Evolutionary conservation across 2,113 vertebrate genomes (phyloP), one percentile per base, ranked within the genome.

Genomic region (Silurus meridionalis): DNA sequence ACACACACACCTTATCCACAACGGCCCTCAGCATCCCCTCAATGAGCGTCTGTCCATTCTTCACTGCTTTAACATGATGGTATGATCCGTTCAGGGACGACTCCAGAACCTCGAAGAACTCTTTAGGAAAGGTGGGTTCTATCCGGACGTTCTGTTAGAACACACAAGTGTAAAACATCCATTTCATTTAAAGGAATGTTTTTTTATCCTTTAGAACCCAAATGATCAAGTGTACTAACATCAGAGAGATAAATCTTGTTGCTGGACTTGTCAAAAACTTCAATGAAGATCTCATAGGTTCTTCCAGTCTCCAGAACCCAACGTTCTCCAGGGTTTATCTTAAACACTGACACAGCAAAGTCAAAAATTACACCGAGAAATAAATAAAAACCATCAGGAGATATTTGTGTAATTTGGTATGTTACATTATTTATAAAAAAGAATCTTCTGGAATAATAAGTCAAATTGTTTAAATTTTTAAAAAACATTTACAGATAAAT

Each of bases 11-110:
- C 94, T 95, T 94, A 93, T 97, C 97, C 23, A 97, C 94, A 4
- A 99, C 93, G 4, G 96, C 94, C 71, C 89, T 96, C 46, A 99
- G 92, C 0, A 93, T 92, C 2, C 96, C 97, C 61, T 94, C 91
- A n/a, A 99, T 95, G 52, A 93, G 4, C 0, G 95, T 96, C 50
- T 97, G 96, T 28, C 97, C 97, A 0, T 92, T 94, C 91, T 93
- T 96, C 4, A 95, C 87, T 0, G 96, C 94, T 91, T 89, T 95
- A 87, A 99, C 93, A 0, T 89, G 92, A 87, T 99, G 96, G 84
- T 97, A 95, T 0, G 98, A 98, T 52, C 98, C 98, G 66, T 99
- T 99, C 88, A 94, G 63, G 82, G 97, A 98, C 0, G 97, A 97
- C 1, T 95, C 88, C 82, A 97, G 88, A 60, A 97, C 91, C 87